Base-by-base conservation (phyloP, 2,797 vertebrate species). In the Cossypha dichroa region DNA sequence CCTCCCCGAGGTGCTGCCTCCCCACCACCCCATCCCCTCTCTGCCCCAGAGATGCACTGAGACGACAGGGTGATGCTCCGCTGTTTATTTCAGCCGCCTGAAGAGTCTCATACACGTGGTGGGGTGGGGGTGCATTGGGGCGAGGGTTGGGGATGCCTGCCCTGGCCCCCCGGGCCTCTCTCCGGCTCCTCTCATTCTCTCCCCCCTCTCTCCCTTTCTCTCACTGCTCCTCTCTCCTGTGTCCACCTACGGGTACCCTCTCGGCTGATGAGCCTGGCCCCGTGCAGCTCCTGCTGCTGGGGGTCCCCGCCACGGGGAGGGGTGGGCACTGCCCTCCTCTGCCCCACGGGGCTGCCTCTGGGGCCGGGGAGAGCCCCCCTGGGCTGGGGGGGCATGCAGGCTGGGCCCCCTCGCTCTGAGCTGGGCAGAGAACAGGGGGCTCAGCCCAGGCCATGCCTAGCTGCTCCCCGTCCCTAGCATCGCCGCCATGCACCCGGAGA, bases 191-290 rank as follows among this genome's bases (percentile, higher is more conserved):
- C 72, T 97, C 88, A 94, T 93, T 94, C 92, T 95, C 91, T 95
- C 94, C 92, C 87, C 94, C 88, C 95, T 96, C 87, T 95, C 82
- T 92, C 64, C 95, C 95, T 91, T 95, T 92, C 62, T 94, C 82
- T 92, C 97, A 94, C 77, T 75, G 69, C 88, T 95, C 92, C 95
- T 95, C 97, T 90, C 95, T 96, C 97, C 97, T 91, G 95, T 97
- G 92, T 97, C 96, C 94, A 98, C 98, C 97, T 98, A 94, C 98
- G 1, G 79, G 88, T 90, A 97, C 97, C 97, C 91, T 97, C 94
- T 97, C 7, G 29, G 84, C 88, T 97, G 96, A 88, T 14, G 13
- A 96, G 93, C 92, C 93, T 66, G 90, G 88, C 95, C 94, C 96
- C 82, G 6, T 29, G 41, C 86, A 94, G 82, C 73, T 90, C 48